Percentiles rank a stretch among this genome's conserved stretches.
Evolutionary conservation across 2,888 invertebrate species (phyloP).

Genomic region (Leucozona laternaria): DNA sequence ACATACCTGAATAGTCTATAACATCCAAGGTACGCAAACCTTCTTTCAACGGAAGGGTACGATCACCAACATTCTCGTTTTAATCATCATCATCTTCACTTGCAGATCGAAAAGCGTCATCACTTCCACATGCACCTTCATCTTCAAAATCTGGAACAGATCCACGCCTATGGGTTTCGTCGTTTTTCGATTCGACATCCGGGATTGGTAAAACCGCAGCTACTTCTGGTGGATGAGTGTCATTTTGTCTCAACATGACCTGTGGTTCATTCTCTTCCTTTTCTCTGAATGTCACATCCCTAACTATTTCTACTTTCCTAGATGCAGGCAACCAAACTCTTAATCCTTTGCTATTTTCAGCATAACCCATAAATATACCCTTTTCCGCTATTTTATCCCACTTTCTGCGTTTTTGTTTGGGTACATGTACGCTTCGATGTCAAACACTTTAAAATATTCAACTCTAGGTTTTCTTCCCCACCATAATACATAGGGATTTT

Average conservation of each 20-base stretch:
- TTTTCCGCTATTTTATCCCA: conserved; percentile 46
- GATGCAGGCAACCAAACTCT: conserved; percentile 51
- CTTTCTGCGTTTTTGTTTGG: conserved; percentile 55
- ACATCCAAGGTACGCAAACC: background rate
- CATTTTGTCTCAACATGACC: background rate
- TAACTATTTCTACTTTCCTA: conserved; percentile 47
- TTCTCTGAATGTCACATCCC: conserved; percentile 58
- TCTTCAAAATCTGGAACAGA: background rate
- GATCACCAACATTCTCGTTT: background rate
- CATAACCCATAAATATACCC: conserved; percentile 57
- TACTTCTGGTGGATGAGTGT: background rate
- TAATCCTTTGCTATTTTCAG: conserved; percentile 52
- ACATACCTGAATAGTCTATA: conserved; percentile 24
- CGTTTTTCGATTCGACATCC: too few relatives aligned
- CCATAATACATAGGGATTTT: conserved; percentile 77
- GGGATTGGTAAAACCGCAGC: background rate
- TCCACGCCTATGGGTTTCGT: background rate
- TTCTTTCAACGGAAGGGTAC: conserved; percentile 9
- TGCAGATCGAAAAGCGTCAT: conserved; percentile 16
- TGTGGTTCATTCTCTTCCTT: too few relatives aligned
- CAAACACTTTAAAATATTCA: conserved; percentile 39
- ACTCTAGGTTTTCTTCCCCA: conserved; percentile 42
- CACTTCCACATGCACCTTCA: conserved; percentile 24
- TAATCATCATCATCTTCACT: conserved; percentile 6
- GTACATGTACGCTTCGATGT: conserved; percentile 45